Evolutionary conservation across 1,140 invertebrate genomes (phyloP).

Genomic region (Papilio dardanus): DNA sequence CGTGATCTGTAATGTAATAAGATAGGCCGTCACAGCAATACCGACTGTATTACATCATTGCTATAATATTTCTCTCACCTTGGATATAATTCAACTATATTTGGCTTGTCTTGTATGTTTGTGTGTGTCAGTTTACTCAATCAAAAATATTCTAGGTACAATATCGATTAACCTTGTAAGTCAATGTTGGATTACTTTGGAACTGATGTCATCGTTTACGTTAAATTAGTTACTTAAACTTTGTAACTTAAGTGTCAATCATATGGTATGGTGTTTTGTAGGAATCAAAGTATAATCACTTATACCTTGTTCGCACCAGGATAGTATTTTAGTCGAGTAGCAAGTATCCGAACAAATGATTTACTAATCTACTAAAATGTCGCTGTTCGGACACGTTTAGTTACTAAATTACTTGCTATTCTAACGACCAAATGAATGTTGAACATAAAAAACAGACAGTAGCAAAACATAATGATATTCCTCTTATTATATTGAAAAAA

Average conservation of each 20-base stretch:
- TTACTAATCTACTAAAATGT: too few species aligned
- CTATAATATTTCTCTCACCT: constrained; percentile 45
- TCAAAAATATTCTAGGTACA: neutral
- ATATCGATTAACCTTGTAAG: neutral
- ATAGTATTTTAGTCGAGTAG: too few species aligned
- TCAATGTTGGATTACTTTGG: neutral
- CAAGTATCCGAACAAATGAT: too few species aligned
- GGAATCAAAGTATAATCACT: too few species aligned
- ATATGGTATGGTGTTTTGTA: neutral
- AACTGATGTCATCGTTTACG: neutral
- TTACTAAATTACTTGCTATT: too few species aligned
- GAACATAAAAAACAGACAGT: too few species aligned
- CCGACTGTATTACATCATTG: constrained; percentile 55
- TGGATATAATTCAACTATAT: constrained; percentile 24
- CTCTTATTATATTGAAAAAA: too few species aligned
- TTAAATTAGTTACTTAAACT: neutral
- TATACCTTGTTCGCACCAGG: too few species aligned
- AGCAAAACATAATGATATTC: too few species aligned
- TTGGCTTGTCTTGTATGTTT: neutral
- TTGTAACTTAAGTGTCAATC: neutral
- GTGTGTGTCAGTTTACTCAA: neutral
- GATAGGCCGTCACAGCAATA: constrained; percentile 37
- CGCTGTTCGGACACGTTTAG: neutral
- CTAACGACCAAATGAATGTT: too few species aligned
- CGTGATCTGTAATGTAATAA: constrained; percentile 52